phyloP scores from a whole-genome alignment of 2,113 vertebrate species.

The Pterocles orientalis region DNA sequence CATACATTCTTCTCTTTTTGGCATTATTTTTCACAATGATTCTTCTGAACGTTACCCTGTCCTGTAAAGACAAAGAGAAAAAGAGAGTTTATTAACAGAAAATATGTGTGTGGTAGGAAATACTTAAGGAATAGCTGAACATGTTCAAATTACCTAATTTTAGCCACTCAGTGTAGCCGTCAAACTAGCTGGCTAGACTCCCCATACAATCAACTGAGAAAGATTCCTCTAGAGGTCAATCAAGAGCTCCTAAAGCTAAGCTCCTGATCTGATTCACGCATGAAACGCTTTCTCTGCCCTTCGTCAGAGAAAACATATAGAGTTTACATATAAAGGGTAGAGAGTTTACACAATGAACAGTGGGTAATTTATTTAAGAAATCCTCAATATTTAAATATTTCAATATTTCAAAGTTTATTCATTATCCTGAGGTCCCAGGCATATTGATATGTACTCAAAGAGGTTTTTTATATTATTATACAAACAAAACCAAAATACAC shows the following conservation, averaged over 20 bases:
- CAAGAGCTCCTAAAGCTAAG: not conserved
- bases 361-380: not conserved
- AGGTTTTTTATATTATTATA: not conserved
- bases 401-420: not conserved
- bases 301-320: not conserved
- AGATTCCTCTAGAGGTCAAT: conserved; percentile 20
- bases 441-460: not conserved
- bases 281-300: not conserved
- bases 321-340: rapidly evolving
- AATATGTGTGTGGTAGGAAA: not conserved
- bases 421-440: not conserved
- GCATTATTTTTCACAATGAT: conserved; percentile 99
- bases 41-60: conserved; percentile 89
- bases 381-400: not conserved
- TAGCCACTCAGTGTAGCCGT: not conserved
- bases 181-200: not conserved
- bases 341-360: not conserved
- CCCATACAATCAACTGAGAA: not conserved
- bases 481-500: not conserved
- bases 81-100: conserved; percentile 22
- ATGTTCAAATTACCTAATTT: not conserved
- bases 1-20: conserved; percentile 96
- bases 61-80: conserved; percentile 72
- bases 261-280: not conserved
- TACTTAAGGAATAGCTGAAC: not conserved